Evolutionary conservation across 2,113 vertebrate species (phyloP), one percentile per base, ranked within the genome.

Genomic region (Lathamus discolor): DNA sequence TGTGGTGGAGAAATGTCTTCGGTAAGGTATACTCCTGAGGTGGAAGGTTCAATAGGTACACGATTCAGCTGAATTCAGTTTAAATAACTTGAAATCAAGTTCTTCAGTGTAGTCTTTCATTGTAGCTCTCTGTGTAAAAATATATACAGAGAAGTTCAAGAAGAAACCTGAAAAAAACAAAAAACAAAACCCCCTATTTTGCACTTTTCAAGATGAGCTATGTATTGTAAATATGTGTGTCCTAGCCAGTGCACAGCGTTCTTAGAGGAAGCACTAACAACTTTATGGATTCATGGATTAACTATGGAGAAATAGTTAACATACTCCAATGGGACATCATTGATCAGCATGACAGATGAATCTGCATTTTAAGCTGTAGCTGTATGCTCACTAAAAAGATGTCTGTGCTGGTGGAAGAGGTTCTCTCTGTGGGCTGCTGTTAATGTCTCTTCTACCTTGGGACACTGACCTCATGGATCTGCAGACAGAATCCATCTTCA

Each of bases 281-380:
- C 72, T 93, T 99, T 98, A 31, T 97, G 97, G 94, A 98, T 98
- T 39, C 97, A 98, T 49, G 98, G 96, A 96, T 95, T 93, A 92
- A 98, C 98, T 99, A 92, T 27, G 80, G 35, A 43, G 57, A 87
- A 90, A 80, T 41, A 80, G 35, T 74, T 82, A 69, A 54, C 10
- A 12, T 41, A 10, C 63, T 69, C 10, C 35, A 35, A 15, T 68
- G 17, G 49, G 67, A 55, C 22, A 44, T 14, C 33, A 31, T 35
- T 39, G 39, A 48, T 72, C 27, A 84, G 48, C 61, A 62, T 75
- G 69, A 62, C 62, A 76, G 39, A 49, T 62, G 31, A 20, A 33
- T 84, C 82, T 86, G 23, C 46, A 63, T 81, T 91, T 89, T 84
- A 85, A 68, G 27, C 66, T 95, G 51, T 33, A 59, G 28, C 20